Conservation (phyloP, 1,140 invertebrate species). For the Heliconius hewitsoni region DNA sequence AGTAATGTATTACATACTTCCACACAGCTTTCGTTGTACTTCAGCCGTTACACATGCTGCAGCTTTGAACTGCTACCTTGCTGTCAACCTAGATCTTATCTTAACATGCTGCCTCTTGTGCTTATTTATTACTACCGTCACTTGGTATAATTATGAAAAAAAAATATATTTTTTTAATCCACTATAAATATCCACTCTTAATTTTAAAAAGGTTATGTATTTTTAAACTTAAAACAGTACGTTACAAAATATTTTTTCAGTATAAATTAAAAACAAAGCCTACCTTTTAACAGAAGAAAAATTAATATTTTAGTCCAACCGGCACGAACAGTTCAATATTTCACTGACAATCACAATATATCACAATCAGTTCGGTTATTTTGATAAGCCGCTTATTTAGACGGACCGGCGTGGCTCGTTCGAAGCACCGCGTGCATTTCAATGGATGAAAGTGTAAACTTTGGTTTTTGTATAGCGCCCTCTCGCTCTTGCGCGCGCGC, state of each 20-base stretch:
- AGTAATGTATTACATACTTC: conserved; percentile 32
- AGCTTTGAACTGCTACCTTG: conserved; percentile 45
- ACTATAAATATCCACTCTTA: neutral
- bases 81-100: conserved; percentile 47
- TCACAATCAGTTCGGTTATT: conserved; percentile 10
- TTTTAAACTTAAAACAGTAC: neutral
- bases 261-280: conserved; percentile 24
- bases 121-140: neutral
- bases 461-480: conserved; percentile 77
- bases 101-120: conserved; percentile 32
- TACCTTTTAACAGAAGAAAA: conserved; percentile 35
- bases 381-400: conserved; percentile 53
- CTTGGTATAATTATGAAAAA: neutral
- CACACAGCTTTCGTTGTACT: conserved; percentile 36
- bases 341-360: conserved; percentile 53
- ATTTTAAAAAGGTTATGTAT: conserved; percentile 11
- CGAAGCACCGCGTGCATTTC: conserved; percentile 78
- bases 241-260: neutral
- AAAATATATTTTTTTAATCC: too few species aligned
- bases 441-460: conserved; percentile 79
- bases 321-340: conserved; percentile 40
- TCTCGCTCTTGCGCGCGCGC: conserved; percentile 59
- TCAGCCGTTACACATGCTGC: conserved; percentile 35
- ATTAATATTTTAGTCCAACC: conserved; percentile 1
- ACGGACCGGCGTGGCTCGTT: conserved; percentile 68